Evolutionary conservation across 2,113 vertebrate species (phyloP).

Genomic region (Phalacrocorax aristotelis): DNA sequence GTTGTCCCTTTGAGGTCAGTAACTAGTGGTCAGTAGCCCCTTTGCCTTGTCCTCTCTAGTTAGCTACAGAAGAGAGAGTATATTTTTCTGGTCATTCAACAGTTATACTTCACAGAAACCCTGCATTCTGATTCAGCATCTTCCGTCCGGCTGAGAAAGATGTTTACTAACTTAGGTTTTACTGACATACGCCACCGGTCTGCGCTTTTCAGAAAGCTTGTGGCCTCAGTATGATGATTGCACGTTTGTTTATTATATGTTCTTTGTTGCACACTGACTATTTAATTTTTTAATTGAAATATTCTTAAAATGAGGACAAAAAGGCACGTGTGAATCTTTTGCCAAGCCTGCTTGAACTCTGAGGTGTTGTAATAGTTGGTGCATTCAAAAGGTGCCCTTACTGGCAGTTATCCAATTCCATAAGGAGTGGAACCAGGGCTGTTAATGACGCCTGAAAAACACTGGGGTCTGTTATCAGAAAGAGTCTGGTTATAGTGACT

Average conservation of each 20-base stretch:
- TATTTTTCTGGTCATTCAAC: not conserved
- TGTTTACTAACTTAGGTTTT: not conserved
- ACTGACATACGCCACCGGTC: not conserved
- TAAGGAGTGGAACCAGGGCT: not conserved
- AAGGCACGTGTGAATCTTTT: not conserved
- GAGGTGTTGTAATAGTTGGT: not conserved
- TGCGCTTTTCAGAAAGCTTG: not conserved
- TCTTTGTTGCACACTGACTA: not conserved
- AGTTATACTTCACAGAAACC: not conserved
- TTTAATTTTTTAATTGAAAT: not conserved
- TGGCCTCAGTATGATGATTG: not conserved
- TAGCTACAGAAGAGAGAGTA: not conserved
- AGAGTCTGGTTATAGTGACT: not conserved
- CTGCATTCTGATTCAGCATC: not conserved
- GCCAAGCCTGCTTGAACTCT: not conserved
- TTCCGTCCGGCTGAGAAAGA: not conserved
- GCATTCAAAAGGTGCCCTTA: not conserved
- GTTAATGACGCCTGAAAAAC: not conserved
- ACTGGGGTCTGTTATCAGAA: not conserved
- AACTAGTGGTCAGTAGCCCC: not conserved
- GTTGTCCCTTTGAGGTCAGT: not conserved
- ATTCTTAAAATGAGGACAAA: not conserved
- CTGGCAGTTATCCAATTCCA: not conserved
- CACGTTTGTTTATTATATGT: not conserved
- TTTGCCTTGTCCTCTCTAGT: not conserved